phyloP scores from a whole-genome alignment of 2,797 vertebrate genomes.

The Pipistrellus pygmaeus region DNA sequence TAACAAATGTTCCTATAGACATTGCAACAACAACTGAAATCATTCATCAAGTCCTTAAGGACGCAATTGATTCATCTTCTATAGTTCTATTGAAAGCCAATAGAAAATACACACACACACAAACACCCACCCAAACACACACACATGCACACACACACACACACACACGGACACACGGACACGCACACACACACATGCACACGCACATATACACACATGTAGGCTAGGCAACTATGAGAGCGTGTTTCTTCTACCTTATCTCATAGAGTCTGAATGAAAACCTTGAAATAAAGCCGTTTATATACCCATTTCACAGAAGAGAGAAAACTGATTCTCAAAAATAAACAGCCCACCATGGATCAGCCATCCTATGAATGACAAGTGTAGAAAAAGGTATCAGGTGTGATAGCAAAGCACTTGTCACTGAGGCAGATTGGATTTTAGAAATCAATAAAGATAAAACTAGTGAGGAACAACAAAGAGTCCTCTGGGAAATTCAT shows the following conservation, averaged over 20 bases:
- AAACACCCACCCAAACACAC: no score
- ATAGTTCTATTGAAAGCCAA: background rate
- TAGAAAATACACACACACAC: no score
- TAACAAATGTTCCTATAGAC: background rate
- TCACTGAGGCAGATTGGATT: background rate
- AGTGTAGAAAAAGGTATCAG: background rate
- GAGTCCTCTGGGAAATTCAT: background rate
- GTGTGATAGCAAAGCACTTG: background rate
- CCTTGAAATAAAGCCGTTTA: background rate
- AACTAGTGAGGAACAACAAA: background rate
- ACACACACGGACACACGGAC: background rate
- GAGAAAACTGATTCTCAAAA: background rate
- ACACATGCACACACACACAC: background rate
- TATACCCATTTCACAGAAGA: background rate
- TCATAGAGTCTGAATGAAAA: background rate
- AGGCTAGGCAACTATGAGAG: background rate
- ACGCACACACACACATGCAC: background rate
- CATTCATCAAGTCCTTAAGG: background rate
- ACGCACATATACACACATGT: background rate
- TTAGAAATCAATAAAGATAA: background rate
- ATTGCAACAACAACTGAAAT: background rate
- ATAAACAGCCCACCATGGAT: background rate
- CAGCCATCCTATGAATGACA: background rate
- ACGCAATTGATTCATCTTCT: background rate
- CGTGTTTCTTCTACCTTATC: background rate